phyloP scores from a whole-genome alignment of 2,888 invertebrate genomes.

The Anoncus sp. region DNA sequence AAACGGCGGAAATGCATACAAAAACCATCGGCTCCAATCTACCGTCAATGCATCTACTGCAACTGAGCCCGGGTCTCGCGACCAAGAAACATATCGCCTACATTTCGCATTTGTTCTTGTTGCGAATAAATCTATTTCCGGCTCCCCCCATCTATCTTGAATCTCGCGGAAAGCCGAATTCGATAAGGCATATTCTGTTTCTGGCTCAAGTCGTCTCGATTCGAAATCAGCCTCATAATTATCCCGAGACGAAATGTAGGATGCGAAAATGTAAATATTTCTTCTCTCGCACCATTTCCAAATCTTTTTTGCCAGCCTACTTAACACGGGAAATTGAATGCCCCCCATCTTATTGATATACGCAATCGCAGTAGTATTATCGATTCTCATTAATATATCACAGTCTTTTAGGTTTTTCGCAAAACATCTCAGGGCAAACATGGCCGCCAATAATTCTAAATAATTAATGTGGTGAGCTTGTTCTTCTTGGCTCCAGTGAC shows the following conservation, averaged over 20 bases:
- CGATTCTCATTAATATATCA: conserved; percentile 42
- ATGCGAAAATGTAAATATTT: conserved; percentile 33
- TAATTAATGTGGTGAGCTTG: conserved; percentile 36
- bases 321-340: conserved; percentile 21
- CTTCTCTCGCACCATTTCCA: conserved; percentile 15
- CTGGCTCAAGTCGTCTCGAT: conserved; percentile 29
- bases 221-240: conserved; percentile 35
- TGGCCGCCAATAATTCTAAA: conserved; percentile 41
- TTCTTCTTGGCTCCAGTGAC: conserved; percentile 37
- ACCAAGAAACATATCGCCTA: too few relatives aligned
- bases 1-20: too few relatives aligned
- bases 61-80: too few relatives aligned
- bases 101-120: too few relatives aligned
- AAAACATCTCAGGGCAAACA: conserved; percentile 48
- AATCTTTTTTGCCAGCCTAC: conserved; percentile 5
- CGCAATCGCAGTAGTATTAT: conserved; percentile 41
- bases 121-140: too few relatives aligned
- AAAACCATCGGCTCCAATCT: too few relatives aligned
- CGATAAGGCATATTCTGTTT: conserved; percentile 39
- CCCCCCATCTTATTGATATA: conserved; percentile 30
- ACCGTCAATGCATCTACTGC: too few relatives aligned
- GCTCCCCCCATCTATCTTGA: neutral
- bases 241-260: conserved; percentile 22
- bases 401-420: conserved; percentile 23
- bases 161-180: conserved; percentile 37